These are phyloP conservation scores for Phalangium opilio DNA, from an alignment of 2,888 invertebrate species.

Conservation along the genomic window DNA sequence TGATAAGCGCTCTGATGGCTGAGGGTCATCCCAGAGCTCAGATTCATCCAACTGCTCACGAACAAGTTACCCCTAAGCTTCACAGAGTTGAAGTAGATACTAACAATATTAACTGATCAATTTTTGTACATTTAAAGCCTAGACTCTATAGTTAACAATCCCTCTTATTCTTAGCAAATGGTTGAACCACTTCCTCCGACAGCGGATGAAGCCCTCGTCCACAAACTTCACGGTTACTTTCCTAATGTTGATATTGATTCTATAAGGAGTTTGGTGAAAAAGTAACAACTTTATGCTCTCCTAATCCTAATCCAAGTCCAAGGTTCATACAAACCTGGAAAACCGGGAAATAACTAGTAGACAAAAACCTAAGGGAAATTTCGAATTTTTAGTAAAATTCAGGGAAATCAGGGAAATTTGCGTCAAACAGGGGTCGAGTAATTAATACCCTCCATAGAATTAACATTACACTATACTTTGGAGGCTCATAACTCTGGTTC, in stretches of 20 bases:
- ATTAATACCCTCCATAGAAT: too few species aligned
- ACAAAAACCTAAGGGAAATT: too few species aligned
- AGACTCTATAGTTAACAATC: background rate
- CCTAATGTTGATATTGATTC: slow-evolving; percentile 20
- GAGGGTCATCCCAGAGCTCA: slow-evolving; percentile 57
- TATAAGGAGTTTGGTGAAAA: slow-evolving; percentile 18
- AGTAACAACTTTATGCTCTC: too few species aligned
- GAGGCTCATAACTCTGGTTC: too few species aligned
- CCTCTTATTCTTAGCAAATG: background rate
- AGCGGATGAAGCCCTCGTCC: slow-evolving; percentile 19
- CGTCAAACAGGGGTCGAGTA: too few species aligned
- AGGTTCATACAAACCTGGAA: too few species aligned
- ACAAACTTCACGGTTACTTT: slow-evolving; percentile 20
- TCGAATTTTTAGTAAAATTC: too few species aligned
- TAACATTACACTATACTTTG: too few species aligned
- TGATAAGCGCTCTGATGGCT: slow-evolving; percentile 80
- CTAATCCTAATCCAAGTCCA: too few species aligned
- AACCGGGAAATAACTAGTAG: too few species aligned
- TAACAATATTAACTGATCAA: background rate
- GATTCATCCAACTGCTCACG: slow-evolving; percentile 13
- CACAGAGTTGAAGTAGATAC: slow-evolving; percentile 9
- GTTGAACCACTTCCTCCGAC: slow-evolving; percentile 12
- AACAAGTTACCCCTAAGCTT: slow-evolving; percentile 15
- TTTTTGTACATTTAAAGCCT: too few species aligned
- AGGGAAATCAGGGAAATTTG: too few species aligned